Evolutionary conservation across 2,888 invertebrate genomes (phyloP), one percentile per base, ranked within the genome.

Genomic region (Rhagonycha fulva): DNA sequence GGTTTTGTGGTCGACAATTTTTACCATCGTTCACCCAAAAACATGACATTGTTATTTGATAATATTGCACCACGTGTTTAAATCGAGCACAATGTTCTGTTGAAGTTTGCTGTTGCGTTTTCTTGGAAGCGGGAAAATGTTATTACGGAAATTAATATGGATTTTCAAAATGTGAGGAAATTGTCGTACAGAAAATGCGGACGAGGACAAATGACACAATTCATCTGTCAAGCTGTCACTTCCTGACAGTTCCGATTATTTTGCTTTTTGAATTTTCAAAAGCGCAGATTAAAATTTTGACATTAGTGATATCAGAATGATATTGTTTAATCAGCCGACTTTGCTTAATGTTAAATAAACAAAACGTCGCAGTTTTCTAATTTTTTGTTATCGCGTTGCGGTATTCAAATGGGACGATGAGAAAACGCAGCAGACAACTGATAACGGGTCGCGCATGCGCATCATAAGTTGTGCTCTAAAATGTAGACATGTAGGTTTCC

Each of bases 401-500:
- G 47, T 47, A 47, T 47, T 47, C n/a, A 47, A 47, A 47, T 47
- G 4, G 47, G 7, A 47, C n/a, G 47, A 47, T n/a, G n/a, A 47
- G 69, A 19, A 30, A 68, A 78, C 75, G 75, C 74, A 76, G 71
- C 71, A 62, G 61, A 63, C 67, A 76, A 69, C 79, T 78, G 66
- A 47, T 70, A 75, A 24, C 77, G 79, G 30, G 11, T 63, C 62
- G 76, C 83, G 84, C 85, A 79, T 79, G 85, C 85, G 85, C 81
- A 76, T 12, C 73, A 32, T 5, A 32, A 62, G 63, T 47, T 74
- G 78, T 76, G 71, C 78, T 78, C 80, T 77, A 77, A 82, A 84
- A 84, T 84, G 84, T 82, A 84, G 85, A 86, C 84, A 84, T 83
- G 84, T 81, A 84, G 84, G 84, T 85, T 83, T 84, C 84, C 87